Conservation (phyloP, 2,113 vertebrate genomes). For the Labrus mixtus region DNA sequence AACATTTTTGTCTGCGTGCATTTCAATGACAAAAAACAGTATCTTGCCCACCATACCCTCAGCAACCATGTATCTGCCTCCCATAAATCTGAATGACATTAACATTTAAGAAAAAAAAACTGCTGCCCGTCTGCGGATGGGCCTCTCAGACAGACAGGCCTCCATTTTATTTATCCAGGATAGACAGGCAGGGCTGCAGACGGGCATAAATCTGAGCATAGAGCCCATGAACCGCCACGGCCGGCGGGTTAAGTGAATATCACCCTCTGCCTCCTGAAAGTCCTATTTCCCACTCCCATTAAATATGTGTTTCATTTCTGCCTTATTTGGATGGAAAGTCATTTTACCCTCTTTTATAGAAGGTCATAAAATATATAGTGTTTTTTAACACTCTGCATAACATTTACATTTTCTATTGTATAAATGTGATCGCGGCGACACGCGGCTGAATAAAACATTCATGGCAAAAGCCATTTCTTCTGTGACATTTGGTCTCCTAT, state of each 20-base stretch:
- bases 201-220: conserved; percentile 65
- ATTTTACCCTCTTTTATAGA: conserved; percentile 81
- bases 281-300: conserved; percentile 61
- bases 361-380: conserved; percentile 82
- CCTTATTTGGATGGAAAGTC: conserved; percentile 78
- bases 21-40: conserved; percentile 71
- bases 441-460: conserved; percentile 81
- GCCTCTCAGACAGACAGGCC: conserved; percentile 54
- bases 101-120: conserved; percentile 71
- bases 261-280: conserved; percentile 56
- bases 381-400: conserved; percentile 75
- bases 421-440: conserved; percentile 76
- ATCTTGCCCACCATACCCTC: conserved; percentile 52
- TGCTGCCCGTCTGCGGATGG: conserved; percentile 41
- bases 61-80: conserved; percentile 60
- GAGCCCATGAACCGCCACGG: conserved; percentile 34
- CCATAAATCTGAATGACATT: conserved; percentile 82
- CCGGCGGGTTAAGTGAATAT: conserved; percentile 80
- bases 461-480: conserved; percentile 82
- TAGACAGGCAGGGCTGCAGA: conserved; percentile 38
- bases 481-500: conserved; percentile 83
- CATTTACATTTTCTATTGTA: conserved; percentile 85
- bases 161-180: conserved; percentile 65
- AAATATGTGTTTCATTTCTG: conserved; percentile 75
- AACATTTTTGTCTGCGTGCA: conserved; percentile 62